phyloP scores from a whole-genome alignment of 2,888 invertebrate genomes.

The Coecobrya sp. region DNA sequence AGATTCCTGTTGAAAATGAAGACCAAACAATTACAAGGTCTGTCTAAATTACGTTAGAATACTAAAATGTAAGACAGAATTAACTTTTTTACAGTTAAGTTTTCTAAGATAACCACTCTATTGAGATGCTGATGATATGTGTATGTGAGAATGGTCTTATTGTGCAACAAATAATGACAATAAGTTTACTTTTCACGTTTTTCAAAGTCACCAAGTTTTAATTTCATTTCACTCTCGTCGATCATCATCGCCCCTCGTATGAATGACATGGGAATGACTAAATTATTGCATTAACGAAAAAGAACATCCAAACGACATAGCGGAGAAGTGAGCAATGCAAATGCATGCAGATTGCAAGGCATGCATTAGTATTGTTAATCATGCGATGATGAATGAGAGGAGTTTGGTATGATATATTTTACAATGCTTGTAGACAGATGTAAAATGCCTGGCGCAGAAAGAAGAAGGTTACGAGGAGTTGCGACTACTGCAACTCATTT shows the following conservation, averaged over 20 bases:
- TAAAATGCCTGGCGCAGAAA: slow-evolving; percentile 18
- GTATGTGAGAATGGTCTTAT: background rate
- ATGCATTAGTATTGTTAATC: background rate
- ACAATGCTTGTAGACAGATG: background rate
- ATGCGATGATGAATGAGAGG: background rate
- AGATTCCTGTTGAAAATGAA: background rate
- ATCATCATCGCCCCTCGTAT: slow-evolving; percentile 26
- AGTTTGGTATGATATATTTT: slow-evolving; percentile 1
- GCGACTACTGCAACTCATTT: background rate
- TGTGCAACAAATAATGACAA: slow-evolving; percentile 16
- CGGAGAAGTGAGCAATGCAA: background rate
- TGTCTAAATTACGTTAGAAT: slow-evolving; percentile 4
- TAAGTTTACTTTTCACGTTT: slow-evolving; percentile 7
- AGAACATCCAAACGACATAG: background rate
- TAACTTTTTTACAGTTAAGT: background rate
- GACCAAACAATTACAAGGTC: background rate
- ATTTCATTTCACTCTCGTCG: slow-evolving; percentile 69
- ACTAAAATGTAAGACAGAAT: background rate
- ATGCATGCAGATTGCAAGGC: background rate
- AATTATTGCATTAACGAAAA: slow-evolving; percentile 9
- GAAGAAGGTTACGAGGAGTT: background rate
- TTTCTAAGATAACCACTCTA: background rate
- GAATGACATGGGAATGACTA: slow-evolving; percentile 67
- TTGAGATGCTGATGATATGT: background rate
- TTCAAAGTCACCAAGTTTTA: slow-evolving; percentile 70